Base-by-base conservation (phyloP, 2,113 vertebrate genomes). In the Epinephelus fuscoguttatus region DNA sequence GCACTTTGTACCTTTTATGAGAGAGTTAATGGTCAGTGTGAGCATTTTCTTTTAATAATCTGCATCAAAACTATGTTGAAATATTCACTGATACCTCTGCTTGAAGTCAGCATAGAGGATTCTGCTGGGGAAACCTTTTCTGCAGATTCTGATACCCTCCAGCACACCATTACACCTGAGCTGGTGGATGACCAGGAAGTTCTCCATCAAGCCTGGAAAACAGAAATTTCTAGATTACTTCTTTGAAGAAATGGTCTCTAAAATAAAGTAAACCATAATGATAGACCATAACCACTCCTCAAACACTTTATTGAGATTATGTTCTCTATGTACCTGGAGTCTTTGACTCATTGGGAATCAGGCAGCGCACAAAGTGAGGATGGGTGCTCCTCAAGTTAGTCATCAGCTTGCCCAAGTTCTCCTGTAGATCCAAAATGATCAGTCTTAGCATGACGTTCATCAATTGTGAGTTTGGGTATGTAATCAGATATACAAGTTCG, bases 131-230 rank as follows among this genome's bases (percentile, higher is more conserved):
- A 91, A 91, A 77, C 89, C 89, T 67, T 91, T 91, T 14, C 87
- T 91, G 85, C 90, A 91, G 80, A 90, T 90, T 88, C 88, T 88
- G 72, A 90, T 90, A 78, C 90, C 90, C 82, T 92, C 90, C 77
- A 92, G 91, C 10, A 92, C 91, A 88, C 91, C 91, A 7, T 92
- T 92, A 82, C 91, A 92, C 87, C 91, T 91, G 70, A 92, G 91
- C 87, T 92, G 91, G 76, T 92, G 91, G 85, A 92, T 92, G 62
- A 92, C 91, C 81, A 92, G 74, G 85, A 88, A 91, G 81, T 92
- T 92, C 85, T 92, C 89, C 91, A 92, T 92, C 40, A 92, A 60
- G 27, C 91, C 91, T 93, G 59, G 33, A 23, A 14, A 49, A 55
- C 7, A 27, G 0, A 62, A 0, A 69, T 17, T 33, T 70, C 0